Conservation (phyloP, 2,888 invertebrate species). For the Parnassius glacialis region DNA sequence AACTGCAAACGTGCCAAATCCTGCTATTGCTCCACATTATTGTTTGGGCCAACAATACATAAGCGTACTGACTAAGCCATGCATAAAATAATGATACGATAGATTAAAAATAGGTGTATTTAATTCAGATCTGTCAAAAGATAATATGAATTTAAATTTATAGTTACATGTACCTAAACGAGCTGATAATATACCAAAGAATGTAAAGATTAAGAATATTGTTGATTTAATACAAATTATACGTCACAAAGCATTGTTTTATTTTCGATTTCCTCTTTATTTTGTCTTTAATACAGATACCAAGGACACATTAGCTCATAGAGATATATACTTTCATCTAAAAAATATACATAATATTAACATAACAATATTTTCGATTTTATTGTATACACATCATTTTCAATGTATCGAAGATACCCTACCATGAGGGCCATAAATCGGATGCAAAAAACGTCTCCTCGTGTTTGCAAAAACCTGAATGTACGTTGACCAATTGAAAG, state of each 20-base stretch:
- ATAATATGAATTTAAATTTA: constrained; percentile 63
- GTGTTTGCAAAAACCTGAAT: too few species aligned
- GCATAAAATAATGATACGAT: constrained; percentile 41
- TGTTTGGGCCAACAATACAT: constrained; percentile 67
- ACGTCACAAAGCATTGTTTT: constrained; percentile 60
- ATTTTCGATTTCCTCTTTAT: constrained; percentile 32
- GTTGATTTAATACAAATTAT: constrained; percentile 81
- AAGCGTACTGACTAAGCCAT: constrained; percentile 38
- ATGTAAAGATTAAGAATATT: constrained; percentile 77
- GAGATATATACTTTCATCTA: too few species aligned
- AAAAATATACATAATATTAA: too few species aligned
- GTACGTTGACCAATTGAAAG: too few species aligned
- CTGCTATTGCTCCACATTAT: constrained; percentile 59
- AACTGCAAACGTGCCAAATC: constrained; percentile 63
- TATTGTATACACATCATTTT: too few species aligned
- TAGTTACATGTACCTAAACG: constrained; percentile 63
- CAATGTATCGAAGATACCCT: too few species aligned
- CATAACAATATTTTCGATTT: too few species aligned
- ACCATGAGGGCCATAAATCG: too few species aligned
- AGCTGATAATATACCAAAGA: constrained; percentile 77
- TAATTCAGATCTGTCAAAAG: constrained; percentile 50
- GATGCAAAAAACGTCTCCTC: too few species aligned
- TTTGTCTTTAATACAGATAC: not conserved
- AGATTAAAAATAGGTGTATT: constrained; percentile 61
- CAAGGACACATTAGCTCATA: too few species aligned